Percentiles rank a stretch among this genome's conserved stretches.
These are phyloP conservation scores for Mastacembelus armatus DNA, from an alignment of 2,797 vertebrate species.

Conservation along the genomic window DNA sequence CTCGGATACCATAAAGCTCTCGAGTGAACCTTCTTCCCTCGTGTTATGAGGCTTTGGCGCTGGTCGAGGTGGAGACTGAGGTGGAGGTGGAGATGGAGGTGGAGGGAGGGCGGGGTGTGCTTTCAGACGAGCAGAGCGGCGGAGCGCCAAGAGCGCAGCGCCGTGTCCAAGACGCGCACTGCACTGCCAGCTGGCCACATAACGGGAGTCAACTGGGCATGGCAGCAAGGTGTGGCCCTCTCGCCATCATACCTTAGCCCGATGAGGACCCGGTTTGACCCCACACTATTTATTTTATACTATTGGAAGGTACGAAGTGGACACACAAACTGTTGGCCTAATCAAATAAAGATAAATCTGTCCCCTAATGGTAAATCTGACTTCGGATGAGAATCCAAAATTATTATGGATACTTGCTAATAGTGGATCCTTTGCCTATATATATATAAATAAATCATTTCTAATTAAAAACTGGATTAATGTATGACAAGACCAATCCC, in stretches of 20 bases:
- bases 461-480: no score
- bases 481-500: no score
- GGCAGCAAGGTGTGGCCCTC: conserved; percentile 48
- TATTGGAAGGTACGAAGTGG: not conserved
- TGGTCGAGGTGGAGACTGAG: conserved; percentile 45
- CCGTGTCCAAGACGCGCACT: conserved; percentile 76
- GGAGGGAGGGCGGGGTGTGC: conserved; percentile 50
- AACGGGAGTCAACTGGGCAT: conserved; percentile 10
- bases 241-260: not conserved
- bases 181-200: conserved; percentile 50
- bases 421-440: no score
- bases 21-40: conserved; percentile 19
- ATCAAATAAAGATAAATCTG: no score
- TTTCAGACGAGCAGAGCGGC: conserved; percentile 34
- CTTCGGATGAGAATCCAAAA: no score
- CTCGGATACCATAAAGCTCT: conserved; percentile 16
- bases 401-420: no score
- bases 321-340: no score
- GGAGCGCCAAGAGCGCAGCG: conserved; percentile 74
- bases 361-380: no score
- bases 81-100: conserved; percentile 26
- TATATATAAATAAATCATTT: no score
- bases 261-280: conserved; percentile 7
- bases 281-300: not conserved
- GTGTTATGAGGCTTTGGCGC: conserved; percentile 27